These are phyloP conservation scores for Ericerus pela DNA, from an alignment of 1,140 invertebrate genomes.

Conservation along the genomic window DNA sequence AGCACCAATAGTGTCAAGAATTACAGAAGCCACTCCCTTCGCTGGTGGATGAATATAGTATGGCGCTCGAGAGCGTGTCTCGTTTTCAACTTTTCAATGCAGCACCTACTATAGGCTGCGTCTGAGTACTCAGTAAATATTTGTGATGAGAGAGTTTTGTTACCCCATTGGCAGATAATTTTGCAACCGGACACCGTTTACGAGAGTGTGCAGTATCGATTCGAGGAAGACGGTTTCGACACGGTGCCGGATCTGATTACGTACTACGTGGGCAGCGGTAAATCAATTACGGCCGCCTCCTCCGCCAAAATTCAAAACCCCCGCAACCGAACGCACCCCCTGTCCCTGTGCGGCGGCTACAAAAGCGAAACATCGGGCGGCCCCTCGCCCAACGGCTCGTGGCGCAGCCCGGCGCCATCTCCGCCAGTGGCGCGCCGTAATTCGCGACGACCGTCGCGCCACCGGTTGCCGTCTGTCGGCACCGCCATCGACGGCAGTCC, in stretches of 20 bases:
- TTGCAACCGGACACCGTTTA: conserved; percentile 79
- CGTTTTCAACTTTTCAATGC: no score
- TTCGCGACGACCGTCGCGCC: conserved; percentile 23
- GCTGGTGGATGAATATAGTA: no score
- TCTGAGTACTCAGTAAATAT: no score
- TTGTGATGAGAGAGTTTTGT: not conserved
- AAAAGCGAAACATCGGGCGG: conserved; percentile 28
- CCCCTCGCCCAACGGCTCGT: not conserved
- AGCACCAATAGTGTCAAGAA: no score
- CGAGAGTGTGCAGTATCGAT: conserved; percentile 78
- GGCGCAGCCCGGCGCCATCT: conserved; percentile 25
- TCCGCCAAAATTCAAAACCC: conserved; percentile 71
- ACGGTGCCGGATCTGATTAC: conserved; percentile 87
- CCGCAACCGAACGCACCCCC: conserved; percentile 49
- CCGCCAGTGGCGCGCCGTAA: conserved; percentile 28
- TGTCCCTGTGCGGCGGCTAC: conserved; percentile 46
- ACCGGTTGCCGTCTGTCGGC: not conserved
- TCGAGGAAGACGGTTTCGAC: conserved; percentile 86
- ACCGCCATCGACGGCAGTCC: not conserved
- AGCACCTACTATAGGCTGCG: no score
- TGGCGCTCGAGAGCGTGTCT: no score
- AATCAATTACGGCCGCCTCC: conserved; percentile 69
- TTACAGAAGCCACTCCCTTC: no score
- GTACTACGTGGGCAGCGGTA: conserved; percentile 80
- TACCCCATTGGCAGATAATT: conserved; percentile 45